Evolutionary conservation across 1,140 invertebrate genomes (phyloP), one percentile per base, ranked within the genome.

Genomic region (Drosophila mauritiana): DNA sequence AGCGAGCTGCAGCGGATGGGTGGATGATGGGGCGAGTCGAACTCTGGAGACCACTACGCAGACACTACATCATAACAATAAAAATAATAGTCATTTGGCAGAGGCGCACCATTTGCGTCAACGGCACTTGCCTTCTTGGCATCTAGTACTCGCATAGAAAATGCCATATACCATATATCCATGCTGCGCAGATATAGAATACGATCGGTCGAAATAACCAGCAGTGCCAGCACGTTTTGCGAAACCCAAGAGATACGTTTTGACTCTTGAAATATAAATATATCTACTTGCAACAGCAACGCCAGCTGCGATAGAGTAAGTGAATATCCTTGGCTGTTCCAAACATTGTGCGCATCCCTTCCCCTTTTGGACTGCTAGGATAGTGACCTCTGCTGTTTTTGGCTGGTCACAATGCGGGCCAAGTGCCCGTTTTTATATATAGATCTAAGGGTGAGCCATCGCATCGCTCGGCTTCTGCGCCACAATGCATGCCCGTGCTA

Each of bases 401-500:
- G 58, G 61, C 22, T n/a, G 15, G 25, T 2, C 43, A 46, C 20
- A 46, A 25, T 25, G 43, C 20, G 20, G 48, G n/a, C 48, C 48
- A 11, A 51, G 25, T 34, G 48, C 48, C 48, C 15, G 48, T 45
- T 39, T 45, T 34, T 65, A 72, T 76, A 65, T 65, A 55, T 54
- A 82, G 53, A 72, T 46, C 45, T 55, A 74, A 27, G 53, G 72
- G 76, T 80, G 72, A 75, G 70, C 53, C 63, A 69, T 80, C 74
- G 25, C n/a, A 52, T 57, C 64, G 58, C 37, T 45, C 39, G 55
- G 22, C 64, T 80, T 80, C 15, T 81, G 69, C 80, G 80, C 80
- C 80, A 72, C 54, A 84, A 73, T 82, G 73, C 79, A 82, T 11
- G 52, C 39, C 75, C 48, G 49, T 52, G 83, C 58, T 80, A 67